Conservation (phyloP, 2,797 vertebrate species). For the Anguilla marmorata region DNA sequence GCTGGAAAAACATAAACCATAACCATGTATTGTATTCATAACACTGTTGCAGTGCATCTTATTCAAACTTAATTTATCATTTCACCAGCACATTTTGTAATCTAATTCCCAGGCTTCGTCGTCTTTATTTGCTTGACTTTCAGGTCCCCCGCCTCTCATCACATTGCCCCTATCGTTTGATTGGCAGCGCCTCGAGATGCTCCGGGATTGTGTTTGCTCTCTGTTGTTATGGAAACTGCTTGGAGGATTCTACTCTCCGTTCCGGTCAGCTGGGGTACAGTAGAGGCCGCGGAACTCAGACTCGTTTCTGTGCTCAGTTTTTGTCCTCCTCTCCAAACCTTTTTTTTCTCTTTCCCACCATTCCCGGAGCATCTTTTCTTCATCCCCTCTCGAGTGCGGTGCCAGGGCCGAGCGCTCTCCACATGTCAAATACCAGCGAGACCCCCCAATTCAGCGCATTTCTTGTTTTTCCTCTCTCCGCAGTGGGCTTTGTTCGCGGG, state of each 20-base stretch:
- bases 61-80: not conserved
- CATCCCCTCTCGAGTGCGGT: not conserved
- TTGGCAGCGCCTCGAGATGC: conserved; percentile 1
- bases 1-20: not conserved
- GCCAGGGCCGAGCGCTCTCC: conserved; percentile 33
- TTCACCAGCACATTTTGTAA: not conserved
- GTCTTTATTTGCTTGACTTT: not conserved
- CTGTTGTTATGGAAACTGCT: conserved; percentile 5
- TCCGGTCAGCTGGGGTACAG: conserved; percentile 18
- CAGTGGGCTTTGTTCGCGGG: conserved; percentile 20
- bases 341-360: not conserved
- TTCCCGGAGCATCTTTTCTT: not conserved
- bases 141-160: not conserved
- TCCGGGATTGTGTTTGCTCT: not conserved
- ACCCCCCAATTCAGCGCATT: conserved; percentile 22
- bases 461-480: conserved; percentile 18
- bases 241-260: not conserved
- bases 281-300: not conserved
- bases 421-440: conserved; percentile 40
- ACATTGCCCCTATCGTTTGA: not conserved
- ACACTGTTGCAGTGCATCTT: not conserved
- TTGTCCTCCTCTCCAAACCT: not conserved
- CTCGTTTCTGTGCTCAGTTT: not conserved
- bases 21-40: not conserved
- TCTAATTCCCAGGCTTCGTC: not conserved